Evolutionary conservation across 1,140 invertebrate species (phyloP).

Genomic region (Bombus affinis): DNA sequence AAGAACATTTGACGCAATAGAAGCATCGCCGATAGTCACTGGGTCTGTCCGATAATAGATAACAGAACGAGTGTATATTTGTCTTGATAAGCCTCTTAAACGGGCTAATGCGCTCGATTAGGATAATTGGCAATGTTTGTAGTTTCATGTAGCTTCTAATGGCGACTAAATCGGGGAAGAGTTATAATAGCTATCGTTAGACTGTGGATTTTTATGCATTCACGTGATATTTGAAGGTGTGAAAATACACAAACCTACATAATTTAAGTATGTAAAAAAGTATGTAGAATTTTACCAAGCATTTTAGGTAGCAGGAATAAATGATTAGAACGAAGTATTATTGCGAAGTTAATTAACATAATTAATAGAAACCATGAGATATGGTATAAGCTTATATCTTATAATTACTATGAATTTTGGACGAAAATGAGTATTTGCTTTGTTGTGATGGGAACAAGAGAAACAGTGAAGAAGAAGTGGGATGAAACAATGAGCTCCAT

Average conservation of each 20-base stretch:
- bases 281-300: no score
- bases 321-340: background rate
- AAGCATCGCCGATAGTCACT: slow-evolving; percentile 48
- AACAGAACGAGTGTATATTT: slow-evolving; percentile 19
- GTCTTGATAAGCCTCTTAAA: background rate
- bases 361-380: background rate
- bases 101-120: background rate
- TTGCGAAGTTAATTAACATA: background rate
- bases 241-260: no score
- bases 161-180: no score
- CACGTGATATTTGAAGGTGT: no score
- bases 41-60: slow-evolving; percentile 44
- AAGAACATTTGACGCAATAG: slow-evolving; percentile 23
- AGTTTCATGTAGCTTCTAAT: background rate
- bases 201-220: no score
- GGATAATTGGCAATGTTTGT: background rate
- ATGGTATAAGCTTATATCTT: background rate
- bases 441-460: background rate
- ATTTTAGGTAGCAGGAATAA: background rate
- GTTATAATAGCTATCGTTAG: no score
- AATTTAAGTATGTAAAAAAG: no score
- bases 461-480: background rate
- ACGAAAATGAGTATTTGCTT: background rate
- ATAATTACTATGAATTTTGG: background rate
- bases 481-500: slow-evolving; percentile 5